Conservation (phyloP, 2,113 vertebrate genomes). For the Okapia johnstoni region DNA sequence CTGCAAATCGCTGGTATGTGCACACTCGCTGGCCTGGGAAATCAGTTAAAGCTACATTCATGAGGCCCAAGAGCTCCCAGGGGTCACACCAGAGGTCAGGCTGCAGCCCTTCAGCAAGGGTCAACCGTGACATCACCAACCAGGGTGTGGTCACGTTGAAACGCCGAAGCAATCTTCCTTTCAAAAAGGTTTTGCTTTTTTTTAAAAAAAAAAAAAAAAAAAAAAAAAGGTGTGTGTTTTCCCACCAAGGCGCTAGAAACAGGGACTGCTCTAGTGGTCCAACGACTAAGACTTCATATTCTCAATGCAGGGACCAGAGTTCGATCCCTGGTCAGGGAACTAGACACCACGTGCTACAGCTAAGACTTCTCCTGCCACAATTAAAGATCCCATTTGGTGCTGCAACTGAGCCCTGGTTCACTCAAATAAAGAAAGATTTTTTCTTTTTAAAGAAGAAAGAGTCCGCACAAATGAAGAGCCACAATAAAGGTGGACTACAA, state of each 20-base stretch:
- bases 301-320: neutral
- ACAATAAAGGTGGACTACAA: conserved; percentile 9
- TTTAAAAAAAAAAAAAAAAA: neutral
- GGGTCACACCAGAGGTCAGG: neutral
- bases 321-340: neutral
- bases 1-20: conserved; percentile 60
- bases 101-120: accelerated
- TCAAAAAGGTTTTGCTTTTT: neutral
- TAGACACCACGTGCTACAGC: neutral
- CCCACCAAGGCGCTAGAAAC: neutral
- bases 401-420: neutral
- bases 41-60: neutral
- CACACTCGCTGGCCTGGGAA: conserved; percentile 64
- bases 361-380: neutral
- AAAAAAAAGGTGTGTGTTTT: neutral
- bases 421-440: neutral
- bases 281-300: accelerated
- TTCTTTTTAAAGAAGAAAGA: neutral
- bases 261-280: neutral
- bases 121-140: neutral
- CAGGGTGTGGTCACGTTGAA: neutral
- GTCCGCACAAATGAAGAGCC: neutral
- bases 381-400: neutral
- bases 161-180: neutral
- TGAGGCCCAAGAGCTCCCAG: conserved; percentile 31